Evolutionary conservation across 2,113 vertebrate genomes (phyloP), one percentile per base, ranked within the genome.

Genomic region (Protobothrops mucrosquamatus): DNA sequence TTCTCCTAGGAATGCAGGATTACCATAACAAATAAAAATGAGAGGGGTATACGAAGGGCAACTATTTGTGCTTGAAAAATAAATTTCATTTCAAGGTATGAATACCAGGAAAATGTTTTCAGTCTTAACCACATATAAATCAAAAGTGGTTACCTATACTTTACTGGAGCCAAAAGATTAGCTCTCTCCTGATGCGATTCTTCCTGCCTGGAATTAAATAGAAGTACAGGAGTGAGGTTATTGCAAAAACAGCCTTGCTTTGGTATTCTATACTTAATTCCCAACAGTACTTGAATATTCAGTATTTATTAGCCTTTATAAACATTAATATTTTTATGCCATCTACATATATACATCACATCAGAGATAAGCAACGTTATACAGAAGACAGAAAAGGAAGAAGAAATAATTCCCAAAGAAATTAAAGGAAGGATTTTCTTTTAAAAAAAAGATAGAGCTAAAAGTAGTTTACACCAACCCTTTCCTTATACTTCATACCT

Each of bases 11-110:
- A 92, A 93, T 93, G 34, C 29, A 88, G 0, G 1, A 29, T 93
- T 94, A 85, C 88, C 92, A 93, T 96, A 96, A 95, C 51, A 52
- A 59, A 87, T 89, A 26, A 93, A 94, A 92, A 92, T 94, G 96
- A 48, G 85, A 93, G 95, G 96, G 56, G 92, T 95, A 95, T 86
- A 88, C 94, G 92, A 55, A 39, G 52, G 90, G 92, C 95, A 94
- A 93, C 43, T 87, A 91, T 93, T 95, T 92, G 89, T 93, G 23
- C 88, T 93, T 48, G 59, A 69, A 90, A 95, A 97, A 55, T 95
- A 92, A 94, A 93, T 91, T 93, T 96, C 93, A 92, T 89, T 94
- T 94, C 0, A 34, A 91, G 93, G 81, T 48, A 91, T 88, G 85
- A 93, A 69, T 92, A 51, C 91, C 23, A 94, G 93, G 29, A 90